phyloP scores from a whole-genome alignment of 2,797 vertebrate species.

The Artibeus lituratus region DNA sequence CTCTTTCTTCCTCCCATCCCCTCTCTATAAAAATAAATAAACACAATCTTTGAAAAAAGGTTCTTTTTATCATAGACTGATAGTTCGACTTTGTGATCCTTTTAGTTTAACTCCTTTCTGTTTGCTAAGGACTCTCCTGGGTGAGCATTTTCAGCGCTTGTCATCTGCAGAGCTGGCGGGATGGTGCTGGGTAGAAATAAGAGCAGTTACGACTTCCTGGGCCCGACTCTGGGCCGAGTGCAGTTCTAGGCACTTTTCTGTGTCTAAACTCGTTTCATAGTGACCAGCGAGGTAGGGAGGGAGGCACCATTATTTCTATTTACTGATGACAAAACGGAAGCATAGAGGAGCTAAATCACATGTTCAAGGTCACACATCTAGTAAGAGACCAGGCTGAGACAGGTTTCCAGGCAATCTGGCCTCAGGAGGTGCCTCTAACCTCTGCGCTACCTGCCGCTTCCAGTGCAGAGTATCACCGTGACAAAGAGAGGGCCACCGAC shows the following conservation, averaged over 20 bases:
- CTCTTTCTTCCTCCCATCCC: too few species aligned
- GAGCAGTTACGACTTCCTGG: neutral
- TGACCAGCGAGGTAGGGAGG: neutral
- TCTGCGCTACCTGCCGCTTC: neutral
- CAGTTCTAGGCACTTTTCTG: neutral
- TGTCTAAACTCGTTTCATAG: neutral
- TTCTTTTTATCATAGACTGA: neutral
- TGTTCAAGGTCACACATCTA: neutral
- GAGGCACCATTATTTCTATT: neutral
- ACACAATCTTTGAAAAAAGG: neutral
- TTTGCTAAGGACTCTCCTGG: slow-evolving; percentile 6
- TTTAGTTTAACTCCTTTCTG: slow-evolving; percentile 16
- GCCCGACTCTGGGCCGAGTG: neutral
- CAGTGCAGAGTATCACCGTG: neutral
- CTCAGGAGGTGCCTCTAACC: neutral
- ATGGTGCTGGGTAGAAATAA: neutral
- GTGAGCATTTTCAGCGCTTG: neutral
- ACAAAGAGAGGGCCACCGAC: neutral
- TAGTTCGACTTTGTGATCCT: neutral
- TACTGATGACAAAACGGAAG: neutral
- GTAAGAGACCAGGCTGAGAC: neutral
- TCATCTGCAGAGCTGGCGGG: neutral
- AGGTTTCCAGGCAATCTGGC: neutral
- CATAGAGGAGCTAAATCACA: neutral
- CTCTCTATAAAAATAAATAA: too few species aligned